Evolutionary conservation across 2,797 vertebrate species (phyloP).

Genomic region (Xenopus petersii): DNA sequence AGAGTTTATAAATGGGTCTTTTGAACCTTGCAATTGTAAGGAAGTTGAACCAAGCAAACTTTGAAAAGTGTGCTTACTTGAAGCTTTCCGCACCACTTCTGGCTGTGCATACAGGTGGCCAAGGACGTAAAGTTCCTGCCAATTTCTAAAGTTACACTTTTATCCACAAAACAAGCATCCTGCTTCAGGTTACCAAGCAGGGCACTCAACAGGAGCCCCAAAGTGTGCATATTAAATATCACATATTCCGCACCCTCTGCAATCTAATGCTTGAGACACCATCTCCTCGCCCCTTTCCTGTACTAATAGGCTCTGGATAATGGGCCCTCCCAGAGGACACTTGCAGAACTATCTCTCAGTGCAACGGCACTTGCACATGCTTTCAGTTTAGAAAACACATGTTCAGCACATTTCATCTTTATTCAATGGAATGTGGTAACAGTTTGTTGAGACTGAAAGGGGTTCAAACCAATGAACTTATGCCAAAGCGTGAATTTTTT

Average conservation of each 20-base stretch:
- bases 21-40: slow-evolving; percentile 62
- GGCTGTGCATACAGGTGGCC: slow-evolving; percentile 77
- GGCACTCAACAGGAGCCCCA: slow-evolving; percentile 70
- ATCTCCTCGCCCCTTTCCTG: slow-evolving; percentile 65
- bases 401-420: slow-evolving; percentile 68
- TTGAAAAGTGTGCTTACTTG: slow-evolving; percentile 63
- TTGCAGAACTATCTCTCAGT: slow-evolving; percentile 65
- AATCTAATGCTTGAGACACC: slow-evolving; percentile 63
- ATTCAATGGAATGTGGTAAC: slow-evolving; percentile 65
- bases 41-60: slow-evolving; percentile 62
- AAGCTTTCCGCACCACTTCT: slow-evolving; percentile 63
- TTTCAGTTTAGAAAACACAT: slow-evolving; percentile 73
- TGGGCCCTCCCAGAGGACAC: slow-evolving; percentile 65
- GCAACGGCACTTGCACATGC: slow-evolving; percentile 62
- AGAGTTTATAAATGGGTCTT: slow-evolving; percentile 60
- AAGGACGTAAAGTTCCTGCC: slow-evolving; percentile 77
- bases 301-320: slow-evolving; percentile 64
- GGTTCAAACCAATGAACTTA: slow-evolving; percentile 65
- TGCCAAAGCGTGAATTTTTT: slow-evolving; percentile 72
- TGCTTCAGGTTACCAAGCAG: slow-evolving; percentile 69
- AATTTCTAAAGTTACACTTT: slow-evolving; percentile 90
- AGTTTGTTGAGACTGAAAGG: slow-evolving; percentile 65
- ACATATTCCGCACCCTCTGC: slow-evolving; percentile 62
- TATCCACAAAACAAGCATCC: slow-evolving; percentile 82
- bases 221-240: slow-evolving; percentile 69